Evolutionary conservation across 2,888 invertebrate genomes (phyloP).

Genomic region (Aleiodes leptofemur): DNA sequence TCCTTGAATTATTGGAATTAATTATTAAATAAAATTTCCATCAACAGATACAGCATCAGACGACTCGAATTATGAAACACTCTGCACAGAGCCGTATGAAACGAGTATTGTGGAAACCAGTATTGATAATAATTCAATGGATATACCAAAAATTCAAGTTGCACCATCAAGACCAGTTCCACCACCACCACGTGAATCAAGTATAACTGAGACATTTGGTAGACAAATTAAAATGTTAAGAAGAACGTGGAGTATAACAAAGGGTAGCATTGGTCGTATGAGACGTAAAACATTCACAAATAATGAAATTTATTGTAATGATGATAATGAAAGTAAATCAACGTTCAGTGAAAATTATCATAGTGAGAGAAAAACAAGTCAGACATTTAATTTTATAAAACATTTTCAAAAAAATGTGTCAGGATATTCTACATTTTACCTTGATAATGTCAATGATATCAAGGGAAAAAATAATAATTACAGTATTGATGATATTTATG

Average conservation of each 20-base stretch:
- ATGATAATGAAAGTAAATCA: slow-evolving; percentile 51
- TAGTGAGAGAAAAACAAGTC: slow-evolving; percentile 56
- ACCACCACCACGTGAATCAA: slow-evolving; percentile 69
- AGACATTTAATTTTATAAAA: slow-evolving; percentile 62
- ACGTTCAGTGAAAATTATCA: slow-evolving; percentile 49
- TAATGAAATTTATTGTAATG: slow-evolving; percentile 50
- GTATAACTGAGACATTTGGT: slow-evolving; percentile 67
- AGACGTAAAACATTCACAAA: slow-evolving; percentile 62
- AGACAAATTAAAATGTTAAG: slow-evolving; percentile 69
- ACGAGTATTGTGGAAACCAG: slow-evolving; percentile 14
- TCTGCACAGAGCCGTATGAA: slow-evolving; percentile 64
- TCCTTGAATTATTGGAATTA: slow-evolving; percentile 4
- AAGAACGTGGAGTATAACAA: slow-evolving; percentile 72
- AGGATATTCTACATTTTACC: slow-evolving; percentile 71
- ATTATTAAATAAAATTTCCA: slow-evolving; percentile 37
- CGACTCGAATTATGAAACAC: slow-evolving; percentile 71
- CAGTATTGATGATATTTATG: slow-evolving; percentile 63
- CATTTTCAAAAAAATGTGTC: slow-evolving; percentile 65
- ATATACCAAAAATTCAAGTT: slow-evolving; percentile 48
- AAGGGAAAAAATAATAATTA: slow-evolving; percentile 39
- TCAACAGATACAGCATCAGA: slow-evolving; percentile 66
- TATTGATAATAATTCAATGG: slow-evolving; percentile 23
- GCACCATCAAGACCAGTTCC: slow-evolving; percentile 68
- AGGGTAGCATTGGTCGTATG: slow-evolving; percentile 70
- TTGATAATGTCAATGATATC: slow-evolving; percentile 58